Conservation (phyloP, 2,888 invertebrate genomes). For the Pemphredon lugubris region DNA sequence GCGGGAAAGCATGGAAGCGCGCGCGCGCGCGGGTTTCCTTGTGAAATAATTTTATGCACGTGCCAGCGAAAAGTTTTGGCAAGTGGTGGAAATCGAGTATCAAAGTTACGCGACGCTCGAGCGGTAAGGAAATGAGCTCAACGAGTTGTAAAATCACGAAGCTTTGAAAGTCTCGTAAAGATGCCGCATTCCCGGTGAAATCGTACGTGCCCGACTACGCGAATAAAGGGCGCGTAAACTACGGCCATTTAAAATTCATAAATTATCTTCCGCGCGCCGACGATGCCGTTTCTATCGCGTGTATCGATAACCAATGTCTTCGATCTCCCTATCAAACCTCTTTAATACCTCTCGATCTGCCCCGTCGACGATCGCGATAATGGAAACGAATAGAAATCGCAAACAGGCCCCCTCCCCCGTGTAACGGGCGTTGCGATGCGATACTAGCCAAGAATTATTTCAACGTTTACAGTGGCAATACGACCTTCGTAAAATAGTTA, state of each 20-base stretch:
- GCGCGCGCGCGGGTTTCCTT: slow-evolving; percentile 29
- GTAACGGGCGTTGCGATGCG: background rate
- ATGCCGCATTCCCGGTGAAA: slow-evolving; percentile 49
- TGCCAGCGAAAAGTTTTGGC: slow-evolving; percentile 61
- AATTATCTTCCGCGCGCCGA: slow-evolving; percentile 20
- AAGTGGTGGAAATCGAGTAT: slow-evolving; percentile 68
- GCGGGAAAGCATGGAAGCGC: slow-evolving; percentile 19
- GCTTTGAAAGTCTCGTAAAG: slow-evolving; percentile 71
- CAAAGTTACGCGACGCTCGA: slow-evolving; percentile 62
- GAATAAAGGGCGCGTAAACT: slow-evolving; percentile 39
- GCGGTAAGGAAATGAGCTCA: slow-evolving; percentile 70
- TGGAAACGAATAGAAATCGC: background rate
- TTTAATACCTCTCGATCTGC: no score
- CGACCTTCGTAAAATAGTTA: slow-evolving; percentile 20
- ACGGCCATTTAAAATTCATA: slow-evolving; percentile 17
- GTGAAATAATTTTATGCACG: slow-evolving; percentile 65
- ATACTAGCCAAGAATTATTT: background rate
- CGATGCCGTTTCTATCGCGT: background rate
- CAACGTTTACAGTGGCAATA: background rate
- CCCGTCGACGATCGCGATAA: background rate
- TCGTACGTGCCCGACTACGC: slow-evolving; percentile 39
- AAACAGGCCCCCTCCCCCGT: no score
- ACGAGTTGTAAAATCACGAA: slow-evolving; percentile 72
- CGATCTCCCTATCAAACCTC: no score
- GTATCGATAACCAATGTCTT: background rate